Percentiles rank a stretch among this genome's conserved stretches.
These are phyloP conservation scores for Macrotrachela quadricornifera DNA, from an alignment of 1,140 invertebrate species.

Conservation along the genomic window DNA sequence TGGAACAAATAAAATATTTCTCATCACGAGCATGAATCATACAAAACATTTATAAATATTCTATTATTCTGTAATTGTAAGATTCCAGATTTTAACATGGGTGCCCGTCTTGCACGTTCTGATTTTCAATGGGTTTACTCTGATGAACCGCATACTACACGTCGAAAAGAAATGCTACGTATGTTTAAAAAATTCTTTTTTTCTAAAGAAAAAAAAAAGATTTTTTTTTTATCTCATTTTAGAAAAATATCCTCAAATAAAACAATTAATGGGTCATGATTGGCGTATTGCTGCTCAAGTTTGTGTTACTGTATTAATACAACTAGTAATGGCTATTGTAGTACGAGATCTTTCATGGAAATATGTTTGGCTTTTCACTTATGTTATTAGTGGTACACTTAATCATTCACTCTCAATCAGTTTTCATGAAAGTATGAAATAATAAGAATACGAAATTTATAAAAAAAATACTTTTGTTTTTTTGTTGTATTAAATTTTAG, in stretches of 20 bases:
- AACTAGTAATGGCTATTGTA: conserved; percentile 16
- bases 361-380: conserved; percentile 9
- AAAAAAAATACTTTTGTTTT: too few species aligned
- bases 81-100: too few species aligned
- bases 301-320: conserved; percentile 12
- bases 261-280: conserved; percentile 26
- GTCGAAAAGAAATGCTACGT: conserved; percentile 73
- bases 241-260: conserved; percentile 27
- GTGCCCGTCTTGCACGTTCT: background rate
- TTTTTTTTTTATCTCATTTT: background rate
- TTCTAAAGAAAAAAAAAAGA: conserved; percentile 41
- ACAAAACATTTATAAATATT: too few species aligned
- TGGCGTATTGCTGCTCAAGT: conserved; percentile 19
- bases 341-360: conserved; percentile 21
- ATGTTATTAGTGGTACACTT: conserved; percentile 21
- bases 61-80: too few species aligned
- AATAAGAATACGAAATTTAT: too few species aligned
- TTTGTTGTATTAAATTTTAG: background rate
- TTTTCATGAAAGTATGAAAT: conserved; percentile 18
- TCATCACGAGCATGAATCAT: too few species aligned
- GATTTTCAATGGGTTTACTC: conserved; percentile 63
- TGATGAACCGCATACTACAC: conserved; percentile 83
- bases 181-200: background rate
- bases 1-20: too few species aligned
- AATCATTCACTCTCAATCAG: conserved; percentile 28